Base-by-base conservation (phyloP, 2,113 vertebrate genomes). In the Vulpes vulpes region DNA sequence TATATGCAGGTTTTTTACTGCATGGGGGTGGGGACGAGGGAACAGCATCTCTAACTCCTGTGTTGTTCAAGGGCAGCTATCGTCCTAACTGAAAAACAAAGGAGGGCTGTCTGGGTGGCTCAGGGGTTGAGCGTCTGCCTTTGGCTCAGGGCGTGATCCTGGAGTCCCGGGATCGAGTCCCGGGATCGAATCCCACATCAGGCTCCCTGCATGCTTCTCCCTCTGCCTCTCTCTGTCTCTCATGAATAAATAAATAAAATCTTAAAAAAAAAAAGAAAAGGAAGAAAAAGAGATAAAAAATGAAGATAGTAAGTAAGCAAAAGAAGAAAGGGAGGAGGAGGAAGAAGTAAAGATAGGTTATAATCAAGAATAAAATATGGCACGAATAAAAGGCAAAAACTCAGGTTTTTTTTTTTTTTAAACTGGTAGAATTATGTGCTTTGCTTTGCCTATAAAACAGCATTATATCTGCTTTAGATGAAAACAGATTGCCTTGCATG, bases 401-500 rank as follows among this genome's bases (percentile, higher is more conserved):
- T 10, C 30, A 55, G 43, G 11, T 16, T 35, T 94, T 57, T 43
- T 43, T n/a, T n/a, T 43, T 43, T 43, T 53, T 65, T 14, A 89
- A 57, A 83, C 59, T 35, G n/a, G 53, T 12, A 53, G 1, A 76
- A 43, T 38, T 59, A 7, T 55, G 27, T 38, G 25, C 51, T 87
- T 73, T 81, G 19, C 10, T 88, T 88, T 95, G 55, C 10, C 62
- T 93, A 9, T 85, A 51, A 93, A 92, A 87, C 25, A 84, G 16
- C 6, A 20, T 17, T 79, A 17, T 65, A 22, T 64, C 9, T 91
- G 11, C 9, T 89, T 93, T 80, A 32, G 10, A 53, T 64, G 23
- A 10, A 49, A 59, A 1, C 38, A 64, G 23, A 49, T 84, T 69
- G 12, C 49, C 10, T 64, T 86, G 23, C 22, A 32, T 43, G 5